These are phyloP conservation scores for Corythornis cristatus DNA, from an alignment of 2,113 vertebrate species.

Conservation along the genomic window DNA sequence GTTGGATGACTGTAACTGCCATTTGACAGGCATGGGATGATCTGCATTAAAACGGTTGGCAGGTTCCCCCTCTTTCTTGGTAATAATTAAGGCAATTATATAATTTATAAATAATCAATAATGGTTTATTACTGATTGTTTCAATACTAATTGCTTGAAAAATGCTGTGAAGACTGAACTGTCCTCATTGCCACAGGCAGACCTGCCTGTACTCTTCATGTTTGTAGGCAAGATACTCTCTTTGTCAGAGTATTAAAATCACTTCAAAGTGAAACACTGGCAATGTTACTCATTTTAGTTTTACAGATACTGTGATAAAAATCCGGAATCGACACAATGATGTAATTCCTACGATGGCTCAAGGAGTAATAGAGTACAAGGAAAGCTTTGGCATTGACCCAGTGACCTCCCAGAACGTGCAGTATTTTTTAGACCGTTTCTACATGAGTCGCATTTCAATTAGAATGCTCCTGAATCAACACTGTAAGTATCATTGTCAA, in stretches of 20 bases:
- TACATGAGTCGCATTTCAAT: constrained; percentile 99
- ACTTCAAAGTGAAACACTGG: constrained; percentile 37
- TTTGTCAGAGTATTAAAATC: not conserved
- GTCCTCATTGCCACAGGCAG: not conserved
- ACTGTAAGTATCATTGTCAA: constrained; percentile 83
- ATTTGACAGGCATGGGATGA: not conserved
- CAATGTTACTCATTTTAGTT: constrained; percentile 74
- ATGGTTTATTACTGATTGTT: not conserved
- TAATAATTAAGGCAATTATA: not conserved
- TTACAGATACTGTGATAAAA: constrained; percentile 93
- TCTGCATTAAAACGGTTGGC: not conserved
- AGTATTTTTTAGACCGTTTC: constrained; percentile 98
- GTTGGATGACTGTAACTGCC: not conserved
- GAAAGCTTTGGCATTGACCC: constrained; percentile 93
- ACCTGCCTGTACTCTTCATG: not conserved
- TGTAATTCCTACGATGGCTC: constrained; percentile 97
- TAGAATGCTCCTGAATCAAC: constrained; percentile 97
- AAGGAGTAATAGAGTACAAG: constrained; percentile 96
- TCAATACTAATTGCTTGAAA: not conserved
- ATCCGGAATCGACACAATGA: constrained; percentile 97
- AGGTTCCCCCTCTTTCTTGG: not conserved
- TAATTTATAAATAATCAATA: not conserved
- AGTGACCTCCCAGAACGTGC: constrained; percentile 94
- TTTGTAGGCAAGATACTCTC: not conserved
- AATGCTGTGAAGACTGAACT: not conserved